Evolutionary conservation across 2,888 invertebrate genomes (phyloP).

Genomic region (Nomada ferruginata): DNA sequence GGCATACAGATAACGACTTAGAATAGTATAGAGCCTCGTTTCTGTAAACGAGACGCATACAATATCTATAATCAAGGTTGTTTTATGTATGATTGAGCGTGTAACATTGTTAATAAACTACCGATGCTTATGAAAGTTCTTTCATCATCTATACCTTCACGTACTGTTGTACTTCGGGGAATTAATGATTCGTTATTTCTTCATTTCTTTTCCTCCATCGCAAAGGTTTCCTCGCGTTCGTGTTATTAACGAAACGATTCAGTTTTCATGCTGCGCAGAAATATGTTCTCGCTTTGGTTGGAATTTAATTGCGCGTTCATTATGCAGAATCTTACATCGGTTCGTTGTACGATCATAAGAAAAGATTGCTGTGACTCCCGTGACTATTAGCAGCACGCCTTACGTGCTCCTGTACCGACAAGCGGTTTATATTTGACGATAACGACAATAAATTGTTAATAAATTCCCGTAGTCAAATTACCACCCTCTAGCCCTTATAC

Average conservation of each 20-base stretch:
- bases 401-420: constrained; percentile 31
- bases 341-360: constrained; percentile 33
- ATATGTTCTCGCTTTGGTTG: constrained; percentile 5
- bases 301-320: constrained; percentile 19
- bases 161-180: not conserved
- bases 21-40: constrained; percentile 71
- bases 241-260: not conserved
- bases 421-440: constrained; percentile 15
- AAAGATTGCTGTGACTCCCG: constrained; percentile 45
- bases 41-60: constrained; percentile 69
- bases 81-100: constrained; percentile 83
- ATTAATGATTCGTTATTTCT: not conserved
- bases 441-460: constrained; percentile 53
- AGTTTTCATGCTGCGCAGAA: constrained; percentile 5
- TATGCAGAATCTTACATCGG: constrained; percentile 22
- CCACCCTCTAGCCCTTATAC: constrained; percentile 38
- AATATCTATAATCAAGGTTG: constrained; percentile 80
- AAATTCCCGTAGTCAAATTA: constrained; percentile 60
- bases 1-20: constrained; percentile 83
- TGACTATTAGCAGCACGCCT: constrained; percentile 46
- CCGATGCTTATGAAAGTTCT: constrained; percentile 81
- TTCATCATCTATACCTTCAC: constrained; percentile 25
- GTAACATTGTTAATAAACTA: constrained; percentile 83
- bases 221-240: not conserved
- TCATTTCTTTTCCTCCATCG: not conserved